A percentile compares a stretch with the other conserved stretches of the same genome.
Evolutionary conservation across 2,888 invertebrate genomes (phyloP).

Genomic region (Ctenicera cuprea): DNA sequence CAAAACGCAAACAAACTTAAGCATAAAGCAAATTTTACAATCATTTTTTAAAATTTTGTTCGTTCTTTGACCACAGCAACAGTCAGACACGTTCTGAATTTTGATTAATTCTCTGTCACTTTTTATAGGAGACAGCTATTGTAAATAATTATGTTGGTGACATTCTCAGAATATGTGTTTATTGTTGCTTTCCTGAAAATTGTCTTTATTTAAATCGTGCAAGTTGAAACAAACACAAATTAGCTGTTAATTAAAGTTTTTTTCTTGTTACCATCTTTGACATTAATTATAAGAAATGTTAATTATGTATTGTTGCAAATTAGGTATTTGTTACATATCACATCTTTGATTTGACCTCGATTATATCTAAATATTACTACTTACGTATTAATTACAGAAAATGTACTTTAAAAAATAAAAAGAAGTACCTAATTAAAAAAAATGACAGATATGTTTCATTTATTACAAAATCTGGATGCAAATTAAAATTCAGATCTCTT

Average conservation of each 20-base stretch:
- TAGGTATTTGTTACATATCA: not conserved
- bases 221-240: not conserved
- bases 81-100: not conserved
- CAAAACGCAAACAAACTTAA: not conserved
- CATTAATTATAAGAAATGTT: constrained; percentile 18
- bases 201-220: not conserved
- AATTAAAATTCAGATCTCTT: no score
- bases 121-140: not conserved
- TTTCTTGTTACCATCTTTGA: constrained; percentile 9
- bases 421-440: no score
- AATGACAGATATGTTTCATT: no score
- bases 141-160: not conserved
- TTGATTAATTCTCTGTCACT: not conserved
- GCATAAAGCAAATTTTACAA: not conserved
- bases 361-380: not conserved
- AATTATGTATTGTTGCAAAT: constrained; percentile 1
- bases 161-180: not conserved
- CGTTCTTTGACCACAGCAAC: not conserved
- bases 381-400: no score
- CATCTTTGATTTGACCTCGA: constrained; percentile 10
- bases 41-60: not conserved
- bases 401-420: no score
- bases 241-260: constrained; percentile 13
- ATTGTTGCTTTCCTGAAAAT: not conserved
- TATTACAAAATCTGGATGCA: no score